Conservation (phyloP, 2,888 invertebrate species). For the Trachelus iudaicus region DNA sequence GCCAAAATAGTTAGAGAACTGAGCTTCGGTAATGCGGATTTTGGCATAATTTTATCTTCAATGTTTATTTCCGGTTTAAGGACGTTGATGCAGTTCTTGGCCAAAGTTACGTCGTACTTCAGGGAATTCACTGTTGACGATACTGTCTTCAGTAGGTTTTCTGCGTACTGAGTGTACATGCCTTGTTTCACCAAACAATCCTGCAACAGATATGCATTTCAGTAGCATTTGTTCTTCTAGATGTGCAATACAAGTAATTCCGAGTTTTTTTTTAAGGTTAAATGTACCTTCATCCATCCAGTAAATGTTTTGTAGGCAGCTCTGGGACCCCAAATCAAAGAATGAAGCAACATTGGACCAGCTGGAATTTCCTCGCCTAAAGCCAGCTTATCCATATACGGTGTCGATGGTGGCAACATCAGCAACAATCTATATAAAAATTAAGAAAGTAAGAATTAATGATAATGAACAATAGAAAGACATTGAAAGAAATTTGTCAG, state of each 20-base stretch:
- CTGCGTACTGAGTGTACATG: conserved; percentile 83
- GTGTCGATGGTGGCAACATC: conserved; percentile 89
- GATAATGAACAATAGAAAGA: conserved; percentile 11
- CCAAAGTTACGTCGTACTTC: conserved; percentile 72
- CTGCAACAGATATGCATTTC: conserved; percentile 43
- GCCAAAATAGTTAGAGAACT: conserved; percentile 82
- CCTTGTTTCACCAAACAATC: conserved; percentile 92
- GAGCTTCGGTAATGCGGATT: conserved; percentile 72
- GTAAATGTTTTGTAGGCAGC: conserved; percentile 86
- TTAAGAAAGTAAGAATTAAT: conserved; percentile 26
- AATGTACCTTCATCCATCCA: conserved; percentile 81
- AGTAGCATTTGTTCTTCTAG: conserved; percentile 8
- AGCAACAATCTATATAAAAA: conserved; percentile 74
- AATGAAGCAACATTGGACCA: conserved; percentile 80
- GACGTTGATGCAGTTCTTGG: conserved; percentile 71
- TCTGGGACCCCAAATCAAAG: conserved; percentile 90
- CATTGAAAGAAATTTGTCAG: neutral
- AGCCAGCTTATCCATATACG: conserved; percentile 84
- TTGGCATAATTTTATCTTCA: conserved; percentile 59
- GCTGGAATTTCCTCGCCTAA: conserved; percentile 76
- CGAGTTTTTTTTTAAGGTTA: conserved; percentile 6
- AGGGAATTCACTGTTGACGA: conserved; percentile 76
- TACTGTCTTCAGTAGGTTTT: conserved; percentile 78
- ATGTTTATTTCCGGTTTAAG: conserved; percentile 67
- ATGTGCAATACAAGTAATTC: conserved; percentile 1